A percentile compares a stretch with the other conserved stretches of the same genome.
phyloP scores from a whole-genome alignment of 1,140 invertebrate species.

The Homalodisca vitripennis region DNA sequence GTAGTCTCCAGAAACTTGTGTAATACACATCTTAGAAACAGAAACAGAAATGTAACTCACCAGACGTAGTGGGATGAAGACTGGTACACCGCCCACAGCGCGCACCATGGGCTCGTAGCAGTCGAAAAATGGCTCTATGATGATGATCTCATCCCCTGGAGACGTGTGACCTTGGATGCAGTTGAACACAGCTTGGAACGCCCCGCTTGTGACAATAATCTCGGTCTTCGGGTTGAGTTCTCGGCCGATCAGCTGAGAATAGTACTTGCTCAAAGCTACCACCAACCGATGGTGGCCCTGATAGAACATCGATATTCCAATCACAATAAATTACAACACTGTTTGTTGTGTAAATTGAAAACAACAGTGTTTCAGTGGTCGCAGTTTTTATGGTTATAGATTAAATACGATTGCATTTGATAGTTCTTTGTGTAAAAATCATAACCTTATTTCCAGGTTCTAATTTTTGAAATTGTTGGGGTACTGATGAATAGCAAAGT shows the following conservation, averaged over 20 bases:
- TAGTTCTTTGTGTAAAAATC: not conserved
- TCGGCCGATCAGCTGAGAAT: conserved; percentile 72
- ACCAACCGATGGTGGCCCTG: conserved; percentile 92
- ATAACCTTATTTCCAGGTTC: not conserved
- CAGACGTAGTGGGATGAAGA: conserved; percentile 84
- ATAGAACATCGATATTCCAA: conserved; percentile 40
- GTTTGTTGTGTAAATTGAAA: not conserved
- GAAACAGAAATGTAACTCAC: no score
- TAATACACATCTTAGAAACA: no score
- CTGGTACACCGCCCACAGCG: conserved; percentile 81
- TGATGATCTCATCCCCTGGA: conserved; percentile 88
- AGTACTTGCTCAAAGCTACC: conserved; percentile 79
- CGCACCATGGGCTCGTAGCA: conserved; percentile 95
- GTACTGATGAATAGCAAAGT: not conserved
- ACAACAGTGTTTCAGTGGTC: not conserved
- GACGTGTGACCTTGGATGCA: conserved; percentile 82
- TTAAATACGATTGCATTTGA: not conserved
- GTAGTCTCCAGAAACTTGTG: no score
- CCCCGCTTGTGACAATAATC: conserved; percentile 85
- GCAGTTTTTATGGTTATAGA: not conserved
- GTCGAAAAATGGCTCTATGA: conserved; percentile 98
- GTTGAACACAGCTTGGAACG: conserved; percentile 89
- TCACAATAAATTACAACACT: not conserved
- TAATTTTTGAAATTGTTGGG: not conserved
- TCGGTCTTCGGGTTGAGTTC: conserved; percentile 80